Base-by-base conservation (phyloP, 1,140 invertebrate species). In the Drosophila suzukii region DNA sequence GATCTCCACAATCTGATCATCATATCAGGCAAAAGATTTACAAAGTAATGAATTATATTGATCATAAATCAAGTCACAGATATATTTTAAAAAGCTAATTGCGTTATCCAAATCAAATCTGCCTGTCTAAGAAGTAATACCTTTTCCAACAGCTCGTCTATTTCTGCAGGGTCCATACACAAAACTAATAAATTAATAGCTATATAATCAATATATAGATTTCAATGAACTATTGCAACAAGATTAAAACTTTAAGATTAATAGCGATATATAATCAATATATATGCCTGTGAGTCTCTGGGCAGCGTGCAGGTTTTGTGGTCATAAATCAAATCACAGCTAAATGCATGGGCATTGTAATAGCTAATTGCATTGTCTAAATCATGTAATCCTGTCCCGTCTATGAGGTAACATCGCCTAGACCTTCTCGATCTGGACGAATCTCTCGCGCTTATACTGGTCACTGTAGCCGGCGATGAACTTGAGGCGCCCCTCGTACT, bases 371-470 rank as follows among this genome's bases (percentile, higher is more conserved):
- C 62, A 84, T 79, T 73, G 67, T 77, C 54, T 55, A 70, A 61
- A 72, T 83, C 49, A 17, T 55, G 39, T 67, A 49, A 54, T 43
- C 17, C 32, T n/a, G 30, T 43, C 27, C 32, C 24, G 17, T 47
- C 50, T 10, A 6, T 30, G 46, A 17, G n/a, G 38, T n/a, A 27
- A 44, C 20, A 0, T 30, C 11, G 11, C 13, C 47, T 91, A 91
- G 17, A 84, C 71, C 80, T 94, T 94, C 59, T 92, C 63, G 49
- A 95, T 91, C 84, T 94, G 93, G 12, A 95, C 93, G 75, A 95
- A 94, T 63, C 95, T 93, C 71, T 94, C 93, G 43, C 93, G 94
- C 47, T 93, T 92, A 88, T 92, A 93, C 82, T 94, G 93, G 92
- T 95, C 95, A 78, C 94, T 93, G 57, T 94, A 93, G 3, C 93